Percentiles rank a stretch among this genome's conserved stretches.
Conservation (phyloP, 2,797 vertebrate genomes). For the Clarias pachynema region DNA sequence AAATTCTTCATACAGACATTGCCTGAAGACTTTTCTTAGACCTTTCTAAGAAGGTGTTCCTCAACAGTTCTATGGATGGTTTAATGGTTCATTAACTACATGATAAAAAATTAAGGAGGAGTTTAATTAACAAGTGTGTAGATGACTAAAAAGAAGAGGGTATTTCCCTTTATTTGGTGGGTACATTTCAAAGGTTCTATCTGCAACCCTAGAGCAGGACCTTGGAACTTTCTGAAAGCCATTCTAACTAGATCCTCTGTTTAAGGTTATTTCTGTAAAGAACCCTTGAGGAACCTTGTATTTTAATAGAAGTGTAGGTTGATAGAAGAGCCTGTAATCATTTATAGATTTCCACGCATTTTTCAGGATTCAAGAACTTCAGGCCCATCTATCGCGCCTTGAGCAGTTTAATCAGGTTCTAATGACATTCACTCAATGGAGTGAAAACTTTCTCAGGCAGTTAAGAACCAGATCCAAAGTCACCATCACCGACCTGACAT, state of each 20-base stretch:
- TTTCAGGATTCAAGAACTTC: constrained; percentile 79
- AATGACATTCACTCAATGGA: constrained; percentile 83
- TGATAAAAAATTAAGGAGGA: background rate
- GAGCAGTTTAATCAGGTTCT: constrained; percentile 84
- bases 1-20: background rate
- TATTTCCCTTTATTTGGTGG: background rate
- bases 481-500: constrained; percentile 75
- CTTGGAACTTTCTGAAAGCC: background rate
- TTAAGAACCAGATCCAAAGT: constrained; percentile 85
- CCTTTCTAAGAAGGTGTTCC: background rate
- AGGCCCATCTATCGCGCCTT: constrained; percentile 79
- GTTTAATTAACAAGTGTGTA: background rate
- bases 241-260: background rate
- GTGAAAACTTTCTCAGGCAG: constrained; percentile 83
- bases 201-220: background rate
- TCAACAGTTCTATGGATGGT: background rate
- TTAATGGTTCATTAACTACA: background rate
- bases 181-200: background rate
- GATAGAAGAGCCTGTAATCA: background rate
- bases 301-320: background rate
- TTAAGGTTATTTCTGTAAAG: background rate
- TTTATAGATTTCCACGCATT: background rate
- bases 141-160: background rate
- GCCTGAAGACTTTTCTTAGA: background rate
- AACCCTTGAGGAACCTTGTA: background rate